A percentile compares a stretch with the other conserved stretches of the same genome.
These are phyloP conservation scores for Lagocephalus sceleratus DNA, from an alignment of 2,797 vertebrate species.

Conservation along the genomic window DNA sequence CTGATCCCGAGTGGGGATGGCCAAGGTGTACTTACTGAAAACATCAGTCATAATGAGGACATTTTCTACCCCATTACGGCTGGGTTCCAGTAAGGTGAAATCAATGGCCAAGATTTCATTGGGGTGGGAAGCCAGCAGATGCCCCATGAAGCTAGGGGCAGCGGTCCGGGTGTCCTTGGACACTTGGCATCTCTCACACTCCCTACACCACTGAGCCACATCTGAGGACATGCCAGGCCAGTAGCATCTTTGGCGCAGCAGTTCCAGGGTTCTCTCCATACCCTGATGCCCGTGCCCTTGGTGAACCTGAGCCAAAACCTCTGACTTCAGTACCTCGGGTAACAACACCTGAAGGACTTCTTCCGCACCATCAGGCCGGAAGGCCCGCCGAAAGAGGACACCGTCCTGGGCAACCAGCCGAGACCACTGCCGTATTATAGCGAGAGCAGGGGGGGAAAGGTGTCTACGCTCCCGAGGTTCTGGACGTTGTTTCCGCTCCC, in stretches of 20 bases:
- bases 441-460: background rate
- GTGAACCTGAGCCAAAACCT: slow-evolving; percentile 7
- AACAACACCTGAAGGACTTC: slow-evolving; percentile 5
- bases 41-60: background rate
- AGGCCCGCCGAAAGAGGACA: background rate
- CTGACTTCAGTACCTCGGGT: background rate
- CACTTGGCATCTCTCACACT: no score
- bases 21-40: no score
- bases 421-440: background rate
- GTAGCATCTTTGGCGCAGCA: background rate
- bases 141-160: no score
- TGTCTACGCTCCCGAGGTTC: background rate
- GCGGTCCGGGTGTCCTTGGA: no score
- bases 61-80: background rate
- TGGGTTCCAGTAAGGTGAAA: background rate
- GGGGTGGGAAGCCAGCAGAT: background rate
- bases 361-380: background rate
- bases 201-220: no score
- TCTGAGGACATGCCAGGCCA: background rate
- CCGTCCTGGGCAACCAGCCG: background rate
- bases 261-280: background rate
- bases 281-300: slow-evolving; percentile 20
- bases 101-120: background rate
- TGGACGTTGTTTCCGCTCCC: background rate
- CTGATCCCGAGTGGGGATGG: background rate